phyloP scores from a whole-genome alignment of 2,113 vertebrate species.

The Rhodinocichla rosea region DNA sequence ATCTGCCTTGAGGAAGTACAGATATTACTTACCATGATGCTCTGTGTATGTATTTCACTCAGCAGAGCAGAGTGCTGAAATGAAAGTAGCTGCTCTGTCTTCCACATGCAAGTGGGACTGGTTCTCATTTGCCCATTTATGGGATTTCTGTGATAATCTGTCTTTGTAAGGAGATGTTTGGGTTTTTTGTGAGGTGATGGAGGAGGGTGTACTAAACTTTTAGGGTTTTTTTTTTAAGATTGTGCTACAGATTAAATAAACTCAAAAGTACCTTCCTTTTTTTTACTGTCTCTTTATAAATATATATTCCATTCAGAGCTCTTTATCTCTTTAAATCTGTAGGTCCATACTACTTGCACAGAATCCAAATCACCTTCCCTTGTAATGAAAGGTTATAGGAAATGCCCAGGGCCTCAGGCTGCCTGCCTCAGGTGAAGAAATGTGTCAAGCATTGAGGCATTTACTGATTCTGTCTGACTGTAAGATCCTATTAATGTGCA shows the following conservation, averaged over 20 bases:
- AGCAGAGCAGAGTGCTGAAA: background rate
- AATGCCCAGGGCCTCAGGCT: background rate
- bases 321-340: background rate
- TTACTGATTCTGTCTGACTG: background rate
- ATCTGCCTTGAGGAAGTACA: background rate
- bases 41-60: background rate
- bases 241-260: background rate
- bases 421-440: background rate
- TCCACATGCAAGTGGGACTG: background rate
- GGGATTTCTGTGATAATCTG: background rate
- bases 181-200: rapidly evolving
- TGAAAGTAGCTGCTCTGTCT: background rate
- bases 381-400: background rate
- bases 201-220: background rate
- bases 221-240: background rate
- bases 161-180: background rate
- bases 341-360: background rate
- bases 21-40: background rate
- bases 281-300: background rate
- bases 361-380: background rate
- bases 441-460: background rate
- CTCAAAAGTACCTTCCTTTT: background rate
- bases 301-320: background rate
- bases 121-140: background rate
- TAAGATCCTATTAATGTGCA: background rate